Percentiles rank a stretch among this genome's conserved stretches.
Evolutionary conservation across 1,140 invertebrate genomes (phyloP).

Genomic region (Drosophila auraria): DNA sequence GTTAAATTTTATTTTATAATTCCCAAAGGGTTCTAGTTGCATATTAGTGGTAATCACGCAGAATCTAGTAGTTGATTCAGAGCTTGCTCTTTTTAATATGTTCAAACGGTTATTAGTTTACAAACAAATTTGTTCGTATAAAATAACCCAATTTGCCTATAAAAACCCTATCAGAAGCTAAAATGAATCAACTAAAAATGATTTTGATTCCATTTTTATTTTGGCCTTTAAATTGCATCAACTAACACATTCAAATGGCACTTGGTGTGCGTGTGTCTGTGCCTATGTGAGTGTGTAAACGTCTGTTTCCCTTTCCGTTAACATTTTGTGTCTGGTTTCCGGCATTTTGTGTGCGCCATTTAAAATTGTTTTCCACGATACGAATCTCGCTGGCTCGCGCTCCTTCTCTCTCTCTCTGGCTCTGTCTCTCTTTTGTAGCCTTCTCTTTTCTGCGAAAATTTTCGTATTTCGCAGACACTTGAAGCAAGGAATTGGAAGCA

Average conservation of each 20-base stretch:
- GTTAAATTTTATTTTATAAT: too few relatives aligned
- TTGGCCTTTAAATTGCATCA: conserved; percentile 38
- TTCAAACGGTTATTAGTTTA: too few relatives aligned
- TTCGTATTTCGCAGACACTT: conserved; percentile 61
- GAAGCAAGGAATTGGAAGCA: conserved; percentile 75
- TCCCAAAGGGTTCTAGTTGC: too few relatives aligned
- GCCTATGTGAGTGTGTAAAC: conserved; percentile 34
- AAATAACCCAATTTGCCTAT: neutral
- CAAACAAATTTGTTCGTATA: too few relatives aligned
- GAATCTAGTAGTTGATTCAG: too few relatives aligned
- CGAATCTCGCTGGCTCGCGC: conserved; percentile 62
- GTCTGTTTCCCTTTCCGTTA: conserved; percentile 79
- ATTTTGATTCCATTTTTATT: conserved; percentile 19
- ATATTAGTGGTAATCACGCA: too few relatives aligned
- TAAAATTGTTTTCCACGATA: conserved; percentile 81
- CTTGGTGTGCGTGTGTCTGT: conserved; percentile 9
- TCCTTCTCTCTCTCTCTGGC: conserved; percentile 5
- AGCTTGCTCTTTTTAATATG: too few relatives aligned
- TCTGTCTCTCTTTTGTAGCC: neutral
- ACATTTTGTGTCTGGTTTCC: conserved; percentile 82
- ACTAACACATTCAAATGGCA: conserved; percentile 30
- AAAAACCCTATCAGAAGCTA: conserved; percentile 9
- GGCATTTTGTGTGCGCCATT: conserved; percentile 79
- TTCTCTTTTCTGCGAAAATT: conserved; percentile 26
- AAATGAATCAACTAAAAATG: conserved; percentile 2